Percentiles rank a stretch among this genome's conserved stretches.
Conservation (phyloP, 92 coral and sea anemone species). For the Porites divaricata region DNA sequence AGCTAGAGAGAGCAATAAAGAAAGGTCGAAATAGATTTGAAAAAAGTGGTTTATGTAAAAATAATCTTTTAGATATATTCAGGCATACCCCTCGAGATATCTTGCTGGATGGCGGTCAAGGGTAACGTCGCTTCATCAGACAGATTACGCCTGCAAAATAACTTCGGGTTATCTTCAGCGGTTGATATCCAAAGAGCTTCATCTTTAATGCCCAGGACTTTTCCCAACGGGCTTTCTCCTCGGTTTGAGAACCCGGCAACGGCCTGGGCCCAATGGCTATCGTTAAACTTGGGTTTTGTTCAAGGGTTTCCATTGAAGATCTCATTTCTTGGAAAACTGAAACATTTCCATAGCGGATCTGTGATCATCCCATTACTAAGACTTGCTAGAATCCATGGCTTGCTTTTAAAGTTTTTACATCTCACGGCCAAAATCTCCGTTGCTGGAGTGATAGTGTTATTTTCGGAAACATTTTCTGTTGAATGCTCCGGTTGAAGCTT, state of each 20-base stretch:
- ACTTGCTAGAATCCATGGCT: constrained; percentile 1
- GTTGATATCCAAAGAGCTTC: constrained; percentile 13
- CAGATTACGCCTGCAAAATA: constrained; percentile 8
- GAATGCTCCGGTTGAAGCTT: neutral
- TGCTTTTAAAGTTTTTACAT: neutral
- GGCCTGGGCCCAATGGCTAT: constrained; percentile 27
- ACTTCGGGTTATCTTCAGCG: neutral
- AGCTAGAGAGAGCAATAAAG: too few species aligned
- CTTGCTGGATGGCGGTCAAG: too few species aligned
- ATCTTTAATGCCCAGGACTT: neutral
- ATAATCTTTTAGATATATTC: neutral
- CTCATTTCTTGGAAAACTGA: neutral
- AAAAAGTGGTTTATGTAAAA: neutral
- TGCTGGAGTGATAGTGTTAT: neutral
- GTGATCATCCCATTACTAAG: constrained; percentile 1
- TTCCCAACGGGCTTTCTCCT: constrained; percentile 14
- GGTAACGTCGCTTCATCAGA: neutral
- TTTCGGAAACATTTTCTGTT: neutral
- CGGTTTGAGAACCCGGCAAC: neutral
- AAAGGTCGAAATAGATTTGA: too few species aligned
- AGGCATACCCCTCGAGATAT: neutral
- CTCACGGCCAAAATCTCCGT: constrained; percentile 1
- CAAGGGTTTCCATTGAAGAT: neutral
- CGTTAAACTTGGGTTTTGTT: neutral
- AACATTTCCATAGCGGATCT: constrained; percentile 11